Evolutionary conservation across 1,140 invertebrate species (phyloP), one percentile per base, ranked within the genome.

Genomic region (Trichonephila clavata): DNA sequence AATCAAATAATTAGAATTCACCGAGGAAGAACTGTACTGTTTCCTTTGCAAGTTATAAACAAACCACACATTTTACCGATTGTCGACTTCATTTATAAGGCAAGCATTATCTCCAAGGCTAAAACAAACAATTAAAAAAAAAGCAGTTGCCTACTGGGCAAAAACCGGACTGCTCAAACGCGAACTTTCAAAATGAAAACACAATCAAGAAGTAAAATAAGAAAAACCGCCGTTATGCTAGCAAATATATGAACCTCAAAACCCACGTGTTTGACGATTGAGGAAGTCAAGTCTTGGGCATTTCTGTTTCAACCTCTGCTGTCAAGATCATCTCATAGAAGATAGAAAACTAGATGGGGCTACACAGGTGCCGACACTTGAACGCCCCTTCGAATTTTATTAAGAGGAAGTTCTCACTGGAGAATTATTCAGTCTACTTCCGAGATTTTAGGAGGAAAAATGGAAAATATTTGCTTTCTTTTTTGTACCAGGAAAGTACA

Each of bases 41-140:
- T 63, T 63, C 59, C 39, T 60, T 27, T 39, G n/a, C 86, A 87
- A 87, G 32, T 32, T 24, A 63, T 87, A 87, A 87, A 87, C 86
- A 87, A 87, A 87, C 86, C 59, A 39, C 60, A 20, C 60, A n/a
- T 27, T 27, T 61, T 32, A 24, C 14, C 61, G 86, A 63, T 21
- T 63, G 86, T 39, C 86, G 16, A 63, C 86, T 87, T 32, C 83
- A 84, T 84, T 87, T 87, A 87, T 87, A 87, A 87, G 24, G 60
- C 39, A 32, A 24, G 32, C 0, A 59, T 39, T 39, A 24, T 57
- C 86, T 87, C 86, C 86, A 87, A 87, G 86, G 86, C 86, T 87
- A 60, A 63, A 87, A 43, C 21, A 61, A 87, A 87, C 86, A 27
- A 84, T 84, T 59, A 84, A 84, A 59, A 60, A 84, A 60, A 39